Conservation (phyloP, 2,888 invertebrate species). For the Venusia cambrica region DNA sequence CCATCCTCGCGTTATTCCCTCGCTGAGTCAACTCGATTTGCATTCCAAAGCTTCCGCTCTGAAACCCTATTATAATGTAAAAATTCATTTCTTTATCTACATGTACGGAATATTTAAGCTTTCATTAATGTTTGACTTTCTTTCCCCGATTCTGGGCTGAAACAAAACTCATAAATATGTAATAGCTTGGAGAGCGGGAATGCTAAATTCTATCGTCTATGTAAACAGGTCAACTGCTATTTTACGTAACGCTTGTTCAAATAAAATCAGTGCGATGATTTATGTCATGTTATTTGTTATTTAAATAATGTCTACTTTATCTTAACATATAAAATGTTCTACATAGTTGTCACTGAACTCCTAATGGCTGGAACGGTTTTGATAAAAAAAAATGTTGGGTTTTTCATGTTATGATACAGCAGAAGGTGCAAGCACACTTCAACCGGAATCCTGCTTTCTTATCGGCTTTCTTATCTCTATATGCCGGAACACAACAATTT, state of each 20-base stretch:
- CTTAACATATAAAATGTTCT: no score
- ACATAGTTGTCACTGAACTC: no score
- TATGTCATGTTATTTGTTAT: no score
- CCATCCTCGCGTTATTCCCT: slow-evolving; percentile 24
- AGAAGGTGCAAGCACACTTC: no score
- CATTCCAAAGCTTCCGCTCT: slow-evolving; percentile 48
- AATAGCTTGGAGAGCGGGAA: slow-evolving; percentile 58
- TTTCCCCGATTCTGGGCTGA: slow-evolving; percentile 62
- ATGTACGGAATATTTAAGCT: slow-evolving; percentile 73
- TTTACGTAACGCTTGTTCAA: slow-evolving; percentile 51
- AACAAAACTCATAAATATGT: slow-evolving; percentile 78
- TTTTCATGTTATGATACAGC: no score
- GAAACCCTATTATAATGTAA: slow-evolving; percentile 58
- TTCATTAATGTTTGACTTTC: slow-evolving; percentile 78
- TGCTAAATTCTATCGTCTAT: slow-evolving; percentile 59
- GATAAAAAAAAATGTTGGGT: no score
- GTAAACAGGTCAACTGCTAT: slow-evolving; percentile 66
- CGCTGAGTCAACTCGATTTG: slow-evolving; percentile 51
- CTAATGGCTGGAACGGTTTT: no score
- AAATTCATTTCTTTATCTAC: slow-evolving; percentile 73
- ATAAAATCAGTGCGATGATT: no score
- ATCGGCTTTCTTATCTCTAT: no score
- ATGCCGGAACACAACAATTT: no score
- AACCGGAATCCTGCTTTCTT: no score
- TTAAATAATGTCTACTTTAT: no score